A percentile compares a stretch with the other conserved stretches of the same genome.
Evolutionary conservation across 2,797 vertebrate genomes (phyloP).

Genomic region (Hemibagrus guttatus): DNA sequence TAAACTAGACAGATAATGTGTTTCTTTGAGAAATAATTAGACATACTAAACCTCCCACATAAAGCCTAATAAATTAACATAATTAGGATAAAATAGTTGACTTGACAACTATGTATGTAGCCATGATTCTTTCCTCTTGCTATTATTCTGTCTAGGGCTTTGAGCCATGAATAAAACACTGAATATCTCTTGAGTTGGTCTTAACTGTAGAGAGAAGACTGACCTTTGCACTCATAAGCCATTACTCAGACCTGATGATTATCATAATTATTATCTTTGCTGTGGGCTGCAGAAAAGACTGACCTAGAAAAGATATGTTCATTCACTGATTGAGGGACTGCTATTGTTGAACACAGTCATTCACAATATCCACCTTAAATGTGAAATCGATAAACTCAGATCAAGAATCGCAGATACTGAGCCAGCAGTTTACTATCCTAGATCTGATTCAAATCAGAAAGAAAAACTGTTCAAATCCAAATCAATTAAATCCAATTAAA

Average conservation of each 20-base stretch:
- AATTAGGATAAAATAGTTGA: not conserved
- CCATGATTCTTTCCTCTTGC: not conserved
- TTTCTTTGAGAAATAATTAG: not conserved
- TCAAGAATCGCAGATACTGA: not conserved
- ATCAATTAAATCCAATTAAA: no score
- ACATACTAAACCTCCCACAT: not conserved
- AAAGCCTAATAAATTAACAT: not conserved
- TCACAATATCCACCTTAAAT: not conserved
- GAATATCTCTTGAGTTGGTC: no score
- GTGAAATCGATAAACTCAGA: not conserved
- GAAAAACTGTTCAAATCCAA: not conserved
- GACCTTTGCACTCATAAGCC: slow-evolving; percentile 9
- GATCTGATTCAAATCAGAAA: not conserved
- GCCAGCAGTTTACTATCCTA: not conserved
- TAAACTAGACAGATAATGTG: not conserved
- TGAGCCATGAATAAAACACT: not conserved
- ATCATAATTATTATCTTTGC: not conserved
- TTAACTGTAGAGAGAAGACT: not conserved
- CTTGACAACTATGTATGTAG: not conserved
- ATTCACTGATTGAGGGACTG: not conserved
- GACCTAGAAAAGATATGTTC: not conserved
- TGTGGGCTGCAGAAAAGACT: not conserved
- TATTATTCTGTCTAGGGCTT: not conserved
- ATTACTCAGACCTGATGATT: not conserved
- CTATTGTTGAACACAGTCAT: not conserved